Conservation (phyloP, 1,140 invertebrate genomes). For the Penaeus indicus region DNA sequence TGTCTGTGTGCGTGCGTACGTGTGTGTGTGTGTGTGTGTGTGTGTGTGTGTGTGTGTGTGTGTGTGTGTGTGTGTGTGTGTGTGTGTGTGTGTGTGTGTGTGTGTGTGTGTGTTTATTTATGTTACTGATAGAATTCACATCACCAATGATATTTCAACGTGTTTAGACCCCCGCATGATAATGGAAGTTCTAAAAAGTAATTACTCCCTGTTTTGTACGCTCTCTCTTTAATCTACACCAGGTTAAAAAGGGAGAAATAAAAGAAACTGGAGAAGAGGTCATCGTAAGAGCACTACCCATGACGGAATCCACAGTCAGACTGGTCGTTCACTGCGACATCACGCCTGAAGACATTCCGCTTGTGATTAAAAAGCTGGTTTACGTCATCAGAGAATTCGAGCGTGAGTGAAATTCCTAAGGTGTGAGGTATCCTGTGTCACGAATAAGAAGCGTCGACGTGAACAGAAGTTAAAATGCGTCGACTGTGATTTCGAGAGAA, state of each 20-base stretch:
- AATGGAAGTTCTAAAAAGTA: neutral
- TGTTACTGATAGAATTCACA: too few species aligned
- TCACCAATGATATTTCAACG: too few species aligned
- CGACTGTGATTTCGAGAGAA: too few species aligned
- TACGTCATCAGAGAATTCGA: conserved; percentile 47
- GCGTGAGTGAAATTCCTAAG: too few species aligned
- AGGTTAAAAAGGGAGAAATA: conserved; percentile 31
- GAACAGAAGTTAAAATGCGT: too few species aligned
- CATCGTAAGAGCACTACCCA: neutral
- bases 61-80: neutral
- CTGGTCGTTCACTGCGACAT: conserved; percentile 42
- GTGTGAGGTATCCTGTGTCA: too few species aligned
- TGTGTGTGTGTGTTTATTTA: too few species aligned
- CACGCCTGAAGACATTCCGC: conserved; percentile 2
- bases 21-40: neutral
- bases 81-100: neutral
- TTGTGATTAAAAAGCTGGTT: conserved; percentile 8
- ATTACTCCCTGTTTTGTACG: neutral
- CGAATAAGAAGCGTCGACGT: too few species aligned
- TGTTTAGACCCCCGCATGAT: neutral
- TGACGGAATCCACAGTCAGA: conserved; percentile 6
- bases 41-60: neutral
- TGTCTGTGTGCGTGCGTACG: neutral
- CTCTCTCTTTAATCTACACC: neutral
- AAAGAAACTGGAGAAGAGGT: neutral